Evolutionary conservation across 2,113 vertebrate species (phyloP), one percentile per base, ranked within the genome.

Genomic region (Dromaius novaehollandiae): DNA sequence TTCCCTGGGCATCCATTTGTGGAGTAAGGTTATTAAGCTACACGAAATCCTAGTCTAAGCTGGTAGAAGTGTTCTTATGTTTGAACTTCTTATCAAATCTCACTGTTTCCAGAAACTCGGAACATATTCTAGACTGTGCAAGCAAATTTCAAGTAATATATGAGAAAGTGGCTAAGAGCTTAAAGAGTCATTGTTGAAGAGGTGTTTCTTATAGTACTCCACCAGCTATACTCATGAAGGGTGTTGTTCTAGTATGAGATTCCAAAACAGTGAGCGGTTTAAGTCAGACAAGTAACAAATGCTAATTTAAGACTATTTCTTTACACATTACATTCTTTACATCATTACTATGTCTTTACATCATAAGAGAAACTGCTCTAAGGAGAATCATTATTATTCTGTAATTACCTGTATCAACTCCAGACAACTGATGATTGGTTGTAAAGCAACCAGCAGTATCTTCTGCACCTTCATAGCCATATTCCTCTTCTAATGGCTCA

Each of bases 351-450:
- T 38, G 53, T 19, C 22, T 44, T 82, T 71, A 79, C 79, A 53
- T 90, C 3, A 34, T 36, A n/a, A 18, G 65, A 73, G 2, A 90
- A 13, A 86, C 20, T 46, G 26, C 46, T 73, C 18, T 61, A 34
- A 68, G 42, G 38, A 77, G 11, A 74, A 73, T 5, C 40, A 68
- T 11, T 68, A 86, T 25, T 95, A 90, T 83, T 96, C 42, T 61
- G 21, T 66, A 79, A 71, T 94, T 98, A 99, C 99, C 99, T 99
- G 99, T 99, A 82, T 99, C 98, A 77, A 99, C 93, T 86, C 98
- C 98, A 97, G 98, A 98, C 56, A 99, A 96, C 51, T 98, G 98
- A 81, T 97, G 97, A 90, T 74, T 97, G 69, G 97, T 60, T 9
- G 95, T 53, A 86, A 98, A 96, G 46, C 98, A 98, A 95, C 95